phyloP scores from a whole-genome alignment of 2,797 vertebrate genomes.

The Gouania willdenowi region DNA sequence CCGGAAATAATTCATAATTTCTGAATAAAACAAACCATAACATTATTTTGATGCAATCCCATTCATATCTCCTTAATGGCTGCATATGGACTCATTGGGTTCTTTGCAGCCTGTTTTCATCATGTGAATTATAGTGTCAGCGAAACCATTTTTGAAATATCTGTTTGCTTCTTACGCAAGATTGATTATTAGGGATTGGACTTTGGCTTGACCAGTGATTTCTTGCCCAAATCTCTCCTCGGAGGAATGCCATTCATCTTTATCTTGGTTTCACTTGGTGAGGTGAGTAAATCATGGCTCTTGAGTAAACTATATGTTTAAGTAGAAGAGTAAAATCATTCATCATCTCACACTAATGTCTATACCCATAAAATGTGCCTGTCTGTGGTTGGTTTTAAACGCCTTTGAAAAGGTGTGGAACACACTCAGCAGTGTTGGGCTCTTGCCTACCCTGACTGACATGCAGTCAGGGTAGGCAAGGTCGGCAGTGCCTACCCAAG shows the following conservation, averaged over 20 bases:
- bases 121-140: slow-evolving; percentile 1
- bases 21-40: too few species aligned
- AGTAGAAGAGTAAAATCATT: neutral
- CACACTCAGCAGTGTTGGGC: too few species aligned
- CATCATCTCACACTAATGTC: too few species aligned
- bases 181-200: slow-evolving; percentile 5
- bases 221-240: slow-evolving; percentile 1
- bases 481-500: too few species aligned
- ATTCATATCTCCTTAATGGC: neutral
- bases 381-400: neutral
- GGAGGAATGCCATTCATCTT: slow-evolving; percentile 17
- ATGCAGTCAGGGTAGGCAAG: too few species aligned
- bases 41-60: neutral
- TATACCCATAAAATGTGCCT: too few species aligned
- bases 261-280: slow-evolving; percentile 19
- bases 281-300: neutral
- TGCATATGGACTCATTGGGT: neutral
- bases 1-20: too few species aligned
- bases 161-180: neutral
- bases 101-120: neutral
- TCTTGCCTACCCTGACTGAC: too few species aligned
- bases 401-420: too few species aligned
- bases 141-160: neutral
- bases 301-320: neutral
- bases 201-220: slow-evolving; percentile 3